Evolutionary conservation across 2,888 invertebrate genomes (phyloP).

Genomic region (Ectobius pallidus): DNA sequence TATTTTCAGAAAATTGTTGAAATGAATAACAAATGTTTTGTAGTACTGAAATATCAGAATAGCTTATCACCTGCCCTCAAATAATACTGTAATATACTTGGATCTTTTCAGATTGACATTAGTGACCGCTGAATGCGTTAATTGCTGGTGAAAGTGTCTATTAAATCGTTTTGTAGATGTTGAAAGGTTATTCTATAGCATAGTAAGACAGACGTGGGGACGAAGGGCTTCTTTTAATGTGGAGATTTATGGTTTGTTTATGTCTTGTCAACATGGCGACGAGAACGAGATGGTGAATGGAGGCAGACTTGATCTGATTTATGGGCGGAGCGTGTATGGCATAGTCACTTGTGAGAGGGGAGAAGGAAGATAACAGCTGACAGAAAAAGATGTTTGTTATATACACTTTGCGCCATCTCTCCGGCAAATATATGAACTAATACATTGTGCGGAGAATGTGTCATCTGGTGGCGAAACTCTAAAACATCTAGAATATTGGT

Average conservation of each 20-base stretch:
- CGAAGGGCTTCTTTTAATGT: slow-evolving; percentile 41
- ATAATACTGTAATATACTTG: no score
- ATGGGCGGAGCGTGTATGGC: slow-evolving; percentile 39
- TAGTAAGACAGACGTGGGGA: slow-evolving; percentile 11
- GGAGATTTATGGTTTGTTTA: slow-evolving; percentile 51
- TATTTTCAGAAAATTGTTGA: no score
- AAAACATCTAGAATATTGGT: no score
- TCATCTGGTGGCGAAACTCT: background rate
- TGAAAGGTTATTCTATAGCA: slow-evolving; percentile 22
- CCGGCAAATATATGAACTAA: no score
- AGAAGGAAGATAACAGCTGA: background rate
- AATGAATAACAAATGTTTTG: no score
- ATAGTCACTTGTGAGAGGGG: slow-evolving; percentile 5
- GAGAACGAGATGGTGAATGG: slow-evolving; percentile 23
- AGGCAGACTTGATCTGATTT: slow-evolving; percentile 37
- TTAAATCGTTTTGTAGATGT: slow-evolving; percentile 14
- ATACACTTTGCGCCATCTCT: background rate
- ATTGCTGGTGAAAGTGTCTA: slow-evolving; percentile 9
- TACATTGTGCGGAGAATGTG: background rate
- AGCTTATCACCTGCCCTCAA: no score
- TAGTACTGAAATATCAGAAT: no score
- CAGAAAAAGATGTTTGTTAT: background rate
- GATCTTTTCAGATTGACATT: no score
- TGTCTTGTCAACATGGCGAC: slow-evolving; percentile 49
- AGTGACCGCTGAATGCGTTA: slow-evolving; percentile 1